Percentiles rank a stretch among this genome's conserved stretches.
These are phyloP conservation scores for Thamnaconus septentrionalis DNA, from an alignment of 2,113 vertebrate species.

Conservation along the genomic window DNA sequence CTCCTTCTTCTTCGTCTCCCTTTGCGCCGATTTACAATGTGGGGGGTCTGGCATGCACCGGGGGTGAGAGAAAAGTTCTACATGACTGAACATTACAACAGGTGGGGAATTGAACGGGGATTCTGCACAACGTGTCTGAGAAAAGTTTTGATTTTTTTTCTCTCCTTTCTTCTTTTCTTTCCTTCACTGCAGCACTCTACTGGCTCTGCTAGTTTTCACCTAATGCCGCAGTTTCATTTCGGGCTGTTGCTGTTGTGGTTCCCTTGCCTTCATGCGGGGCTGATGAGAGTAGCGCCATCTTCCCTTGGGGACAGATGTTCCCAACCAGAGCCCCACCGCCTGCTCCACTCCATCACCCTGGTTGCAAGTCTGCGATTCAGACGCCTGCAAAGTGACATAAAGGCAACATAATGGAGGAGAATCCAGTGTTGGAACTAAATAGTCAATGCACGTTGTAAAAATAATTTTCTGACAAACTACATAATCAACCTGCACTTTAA, in stretches of 20 bases:
- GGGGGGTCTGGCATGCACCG: constrained; percentile 75
- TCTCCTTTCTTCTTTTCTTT: background rate
- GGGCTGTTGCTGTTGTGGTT: constrained; percentile 3
- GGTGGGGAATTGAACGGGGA: constrained; percentile 65
- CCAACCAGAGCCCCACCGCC: background rate
- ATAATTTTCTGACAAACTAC: no score
- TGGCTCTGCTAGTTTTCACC: constrained; percentile 17
- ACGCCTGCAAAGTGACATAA: no score
- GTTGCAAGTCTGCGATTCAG: background rate
- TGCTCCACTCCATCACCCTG: background rate
- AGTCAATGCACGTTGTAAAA: no score
- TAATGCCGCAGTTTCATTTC: constrained; percentile 9
- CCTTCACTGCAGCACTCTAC: constrained; percentile 1
- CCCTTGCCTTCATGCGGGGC: constrained; percentile 18
- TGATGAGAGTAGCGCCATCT: constrained; percentile 7
- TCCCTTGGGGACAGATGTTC: background rate
- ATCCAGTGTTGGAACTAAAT: no score
- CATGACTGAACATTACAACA: constrained; percentile 78
- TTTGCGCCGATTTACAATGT: constrained; percentile 71
- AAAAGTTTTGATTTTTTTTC: constrained; percentile 8
- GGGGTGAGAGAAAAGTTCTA: constrained; percentile 70
- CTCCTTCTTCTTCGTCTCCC: constrained; percentile 1
- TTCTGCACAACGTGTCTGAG: constrained; percentile 36
- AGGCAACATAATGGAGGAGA: no score
- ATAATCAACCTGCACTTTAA: no score